Evolutionary conservation across 2,888 invertebrate genomes (phyloP).

Genomic region (Callyntrura sp.): DNA sequence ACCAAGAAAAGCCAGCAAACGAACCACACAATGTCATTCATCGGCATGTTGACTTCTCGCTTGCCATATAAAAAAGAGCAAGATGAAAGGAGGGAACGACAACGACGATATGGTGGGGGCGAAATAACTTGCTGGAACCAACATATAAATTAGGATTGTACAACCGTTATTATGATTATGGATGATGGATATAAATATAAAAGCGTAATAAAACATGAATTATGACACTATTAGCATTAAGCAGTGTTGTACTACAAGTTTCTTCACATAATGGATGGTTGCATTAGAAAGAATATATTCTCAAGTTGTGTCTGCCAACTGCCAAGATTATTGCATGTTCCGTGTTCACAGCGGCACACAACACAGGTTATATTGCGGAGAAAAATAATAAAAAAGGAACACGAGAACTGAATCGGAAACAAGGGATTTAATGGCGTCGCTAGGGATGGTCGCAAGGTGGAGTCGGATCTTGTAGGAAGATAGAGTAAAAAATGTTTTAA

Average conservation of each 20-base stretch:
- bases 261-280: conserved; percentile 53
- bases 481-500: neutral
- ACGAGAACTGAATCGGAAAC: conserved; percentile 64
- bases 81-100: neutral
- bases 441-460: neutral
- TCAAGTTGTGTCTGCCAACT: conserved; percentile 9
- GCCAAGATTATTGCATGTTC: conserved; percentile 12
- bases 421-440: conserved; percentile 15
- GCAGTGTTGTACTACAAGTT: conserved; percentile 39
- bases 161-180: conserved; percentile 57
- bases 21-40: conserved; percentile 54
- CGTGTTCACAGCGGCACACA: too few relatives aligned
- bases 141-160: conserved; percentile 67
- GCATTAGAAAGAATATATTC: conserved; percentile 30
- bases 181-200: conserved; percentile 66
- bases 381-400: conserved; percentile 6
- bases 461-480: neutral
- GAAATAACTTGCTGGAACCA: conserved; percentile 45
- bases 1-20: conserved; percentile 21
- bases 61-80: conserved; percentile 1
- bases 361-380: neutral
- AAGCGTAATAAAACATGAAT: conserved; percentile 74
- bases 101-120: conserved; percentile 28
- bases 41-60: conserved; percentile 48
- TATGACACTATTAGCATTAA: conserved; percentile 71